Base-by-base conservation (phyloP, 2,888 invertebrate species). In the Hololepta plana region DNA sequence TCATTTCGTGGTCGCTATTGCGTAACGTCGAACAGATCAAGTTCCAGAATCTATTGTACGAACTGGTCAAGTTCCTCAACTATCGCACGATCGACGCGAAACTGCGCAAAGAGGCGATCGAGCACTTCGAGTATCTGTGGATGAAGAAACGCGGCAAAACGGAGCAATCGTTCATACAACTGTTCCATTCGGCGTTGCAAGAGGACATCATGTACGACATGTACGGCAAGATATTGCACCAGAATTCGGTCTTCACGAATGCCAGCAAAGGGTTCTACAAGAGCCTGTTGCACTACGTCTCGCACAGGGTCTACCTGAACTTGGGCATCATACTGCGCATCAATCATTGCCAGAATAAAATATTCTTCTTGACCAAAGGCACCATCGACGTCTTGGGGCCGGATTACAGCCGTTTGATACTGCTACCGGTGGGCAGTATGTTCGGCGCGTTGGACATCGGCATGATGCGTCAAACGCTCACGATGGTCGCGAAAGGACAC, bases 401-500 rank as follows among this genome's bases (percentile, higher is more conserved):
- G 1, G 42, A 42, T 27, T 29, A 32, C 11, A 41, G 37, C 24
- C 32, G 33, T 9, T 24, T 38, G 3, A 6, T 32, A 8, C 23
- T 36, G 2, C 27, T 42, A 17, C 22, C 31, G 5, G 21, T 29
- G 4, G 42, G 42, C n/a, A 41, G 40, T 29, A 9, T 42, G 8
- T 40, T 42, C 29, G 42, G 41, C 4, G 38, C 35, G 20, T 25
- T 42, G 2, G 41, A 38, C 22, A 29, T 27, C 20, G n/a, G n/a
- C 4, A 21, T 32, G 13, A 32, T 24, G 2, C 23, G 42, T 9
- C 37, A 38, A 31, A 38, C 39, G 1, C 24, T 42, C 15, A 37
- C 38, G 10, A 37, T 40, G 35, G 39, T 42, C 3, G 41, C 41
- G 2, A 37, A 36, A 24, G 38, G 40, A 0, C 39, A 42, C 28